phyloP scores from a whole-genome alignment of 2,888 invertebrate species.

The Thymelicus lineola region DNA sequence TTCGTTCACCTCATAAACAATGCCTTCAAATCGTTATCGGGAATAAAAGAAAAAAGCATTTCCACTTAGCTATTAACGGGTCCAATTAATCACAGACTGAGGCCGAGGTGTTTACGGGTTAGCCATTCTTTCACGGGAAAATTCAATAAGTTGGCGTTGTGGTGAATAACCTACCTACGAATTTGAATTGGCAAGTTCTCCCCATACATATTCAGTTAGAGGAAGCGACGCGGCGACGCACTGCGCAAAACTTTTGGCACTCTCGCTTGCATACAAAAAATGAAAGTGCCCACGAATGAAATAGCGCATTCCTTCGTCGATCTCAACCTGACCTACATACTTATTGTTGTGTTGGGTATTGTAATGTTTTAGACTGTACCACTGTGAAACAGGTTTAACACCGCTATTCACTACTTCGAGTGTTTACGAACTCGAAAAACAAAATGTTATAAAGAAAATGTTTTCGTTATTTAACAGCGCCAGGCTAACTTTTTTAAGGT shows the following conservation, averaged over 20 bases:
- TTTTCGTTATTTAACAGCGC: neutral
- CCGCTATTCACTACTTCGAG: neutral
- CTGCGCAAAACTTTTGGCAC: slow-evolving; percentile 84
- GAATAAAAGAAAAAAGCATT: slow-evolving; percentile 10
- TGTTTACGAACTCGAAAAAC: neutral
- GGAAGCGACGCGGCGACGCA: slow-evolving; percentile 78
- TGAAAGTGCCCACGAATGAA: slow-evolving; percentile 70
- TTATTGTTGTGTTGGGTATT: slow-evolving; percentile 39
- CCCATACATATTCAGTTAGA: slow-evolving; percentile 77
- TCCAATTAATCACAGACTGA: slow-evolving; percentile 30
- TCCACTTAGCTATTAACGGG: slow-evolving; percentile 27
- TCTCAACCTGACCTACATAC: slow-evolving; percentile 52
- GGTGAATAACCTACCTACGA: slow-evolving; percentile 67
- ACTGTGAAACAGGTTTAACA: slow-evolving; percentile 16
- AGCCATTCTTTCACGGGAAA: slow-evolving; percentile 43
- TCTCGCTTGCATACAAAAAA: slow-evolving; percentile 82
- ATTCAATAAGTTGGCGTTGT: slow-evolving; percentile 64
- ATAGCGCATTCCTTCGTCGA: slow-evolving; percentile 64
- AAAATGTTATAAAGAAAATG: neutral
- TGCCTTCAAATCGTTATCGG: slow-evolving; percentile 6
- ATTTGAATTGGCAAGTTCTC: slow-evolving; percentile 79
- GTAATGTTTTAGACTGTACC: slow-evolving; percentile 26
- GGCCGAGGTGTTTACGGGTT: slow-evolving; percentile 20
- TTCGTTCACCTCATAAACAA: slow-evolving; percentile 5
- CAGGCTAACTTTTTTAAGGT: no score